Conservation (phyloP, 2,797 vertebrate genomes). For the Typhlichthys eigenmanni region DNA sequence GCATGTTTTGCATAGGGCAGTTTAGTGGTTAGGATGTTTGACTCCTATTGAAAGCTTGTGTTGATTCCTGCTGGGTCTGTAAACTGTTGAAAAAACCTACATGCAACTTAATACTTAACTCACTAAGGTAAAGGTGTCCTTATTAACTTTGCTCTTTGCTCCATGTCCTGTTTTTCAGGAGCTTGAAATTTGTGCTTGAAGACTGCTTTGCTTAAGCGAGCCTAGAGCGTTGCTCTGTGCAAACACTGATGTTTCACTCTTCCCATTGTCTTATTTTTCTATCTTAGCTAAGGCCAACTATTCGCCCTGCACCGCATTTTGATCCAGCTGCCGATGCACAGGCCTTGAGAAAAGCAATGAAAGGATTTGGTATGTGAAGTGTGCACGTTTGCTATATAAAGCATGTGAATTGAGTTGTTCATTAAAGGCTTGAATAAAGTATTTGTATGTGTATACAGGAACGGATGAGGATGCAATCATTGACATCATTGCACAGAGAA, state of each 20-base stretch:
- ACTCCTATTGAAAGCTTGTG: no score
- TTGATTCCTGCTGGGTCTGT: no score
- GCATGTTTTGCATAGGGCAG: slow-evolving; percentile 21
- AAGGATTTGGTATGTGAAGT: slow-evolving; percentile 86
- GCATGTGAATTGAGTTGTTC: not conserved
- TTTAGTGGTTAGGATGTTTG: no score
- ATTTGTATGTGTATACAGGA: slow-evolving; percentile 71
- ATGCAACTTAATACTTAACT: no score
- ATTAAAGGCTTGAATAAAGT: rapidly evolving
- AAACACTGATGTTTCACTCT: not conserved
- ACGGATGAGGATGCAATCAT: slow-evolving; percentile 92
- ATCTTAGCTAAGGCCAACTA: slow-evolving; percentile 83
- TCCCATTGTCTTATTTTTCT: slow-evolving; percentile 22
- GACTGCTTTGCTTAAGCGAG: not conserved
- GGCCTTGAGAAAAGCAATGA: slow-evolving; percentile 95
- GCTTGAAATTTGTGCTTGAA: not conserved
- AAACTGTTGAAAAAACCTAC: no score
- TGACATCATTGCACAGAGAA: slow-evolving; percentile 86
- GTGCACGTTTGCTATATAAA: not conserved
- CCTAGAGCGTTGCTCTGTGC: not conserved
- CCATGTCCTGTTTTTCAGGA: not conserved
- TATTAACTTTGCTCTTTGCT: not conserved
- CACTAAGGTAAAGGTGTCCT: no score
- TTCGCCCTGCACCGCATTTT: slow-evolving; percentile 73
- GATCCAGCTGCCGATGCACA: slow-evolving; percentile 87